These are phyloP conservation scores for Phenacoccus solenopsis DNA, from an alignment of 1,140 invertebrate species.

Conservation along the genomic window DNA sequence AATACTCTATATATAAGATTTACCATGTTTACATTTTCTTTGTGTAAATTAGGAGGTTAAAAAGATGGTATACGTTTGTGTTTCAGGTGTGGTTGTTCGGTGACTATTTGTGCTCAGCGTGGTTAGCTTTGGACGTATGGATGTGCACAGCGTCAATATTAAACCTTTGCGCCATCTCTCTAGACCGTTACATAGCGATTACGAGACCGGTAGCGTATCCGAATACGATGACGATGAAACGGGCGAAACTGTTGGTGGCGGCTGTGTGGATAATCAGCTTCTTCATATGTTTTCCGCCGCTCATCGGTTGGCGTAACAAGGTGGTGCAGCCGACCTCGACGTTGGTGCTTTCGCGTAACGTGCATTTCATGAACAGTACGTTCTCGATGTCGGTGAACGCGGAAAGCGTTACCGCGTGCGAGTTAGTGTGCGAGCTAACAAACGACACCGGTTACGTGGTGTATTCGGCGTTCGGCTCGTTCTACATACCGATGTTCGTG, in stretches of 20 bases:
- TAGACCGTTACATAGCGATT: conserved; percentile 89
- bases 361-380: conserved; percentile 18
- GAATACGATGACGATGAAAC: conserved; percentile 75
- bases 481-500: conserved; percentile 92
- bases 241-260: conserved; percentile 78
- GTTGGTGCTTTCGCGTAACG: conserved; percentile 18
- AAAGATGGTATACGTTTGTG: background rate
- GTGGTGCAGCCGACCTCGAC: conserved; percentile 2
- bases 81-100: conserved; percentile 85
- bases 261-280: conserved; percentile 89
- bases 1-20: background rate
- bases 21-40: background rate
- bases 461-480: conserved; percentile 94
- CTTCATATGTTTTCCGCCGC: conserved; percentile 89
- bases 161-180: conserved; percentile 79
- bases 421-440: conserved; percentile 52
- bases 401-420: conserved; percentile 37
- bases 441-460: conserved; percentile 60
- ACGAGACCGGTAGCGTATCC: conserved; percentile 88
- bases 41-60: background rate
- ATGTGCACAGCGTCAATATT: conserved; percentile 92
- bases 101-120: conserved; percentile 79
- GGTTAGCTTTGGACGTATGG: conserved; percentile 90
- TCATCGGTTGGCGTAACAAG: conserved; percentile 86
- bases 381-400: conserved; percentile 20